These are phyloP conservation scores for Pherbina coryleti DNA, from an alignment of 2,888 invertebrate species.

Conservation along the genomic window DNA sequence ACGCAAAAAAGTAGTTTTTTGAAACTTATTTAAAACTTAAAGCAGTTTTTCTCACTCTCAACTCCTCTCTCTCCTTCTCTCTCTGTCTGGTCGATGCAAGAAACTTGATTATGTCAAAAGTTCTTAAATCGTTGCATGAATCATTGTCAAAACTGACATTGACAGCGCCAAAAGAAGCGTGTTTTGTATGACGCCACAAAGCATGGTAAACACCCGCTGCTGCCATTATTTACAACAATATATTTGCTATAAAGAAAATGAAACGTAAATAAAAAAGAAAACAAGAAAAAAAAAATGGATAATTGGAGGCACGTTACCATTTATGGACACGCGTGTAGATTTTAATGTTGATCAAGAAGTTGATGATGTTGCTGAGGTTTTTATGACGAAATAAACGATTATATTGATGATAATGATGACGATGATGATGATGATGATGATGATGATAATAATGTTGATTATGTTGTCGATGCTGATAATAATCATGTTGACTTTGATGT, in stretches of 20 bases:
- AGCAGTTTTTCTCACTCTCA: too few species aligned
- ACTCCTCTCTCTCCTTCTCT: too few species aligned
- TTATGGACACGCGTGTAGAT: not conserved
- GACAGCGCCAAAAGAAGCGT: conserved; percentile 21
- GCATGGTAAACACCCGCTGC: conserved; percentile 14
- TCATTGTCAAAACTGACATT: conserved; percentile 33
- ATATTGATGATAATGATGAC: not conserved
- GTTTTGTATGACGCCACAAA: conserved; percentile 6
- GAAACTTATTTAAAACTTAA: too few species aligned
- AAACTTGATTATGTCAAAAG: conserved; percentile 16
- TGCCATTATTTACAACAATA: not conserved
- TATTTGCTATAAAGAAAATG: not conserved
- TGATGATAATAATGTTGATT: not conserved
- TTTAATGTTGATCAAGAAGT: not conserved
- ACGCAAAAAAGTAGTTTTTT: not conserved
- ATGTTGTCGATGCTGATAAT: not conserved
- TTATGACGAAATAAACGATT: not conserved
- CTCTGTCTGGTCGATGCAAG: not conserved
- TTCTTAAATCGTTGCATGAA: conserved; percentile 13
- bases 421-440: not conserved
- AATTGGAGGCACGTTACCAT: conserved; percentile 8
- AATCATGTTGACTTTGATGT: not conserved
- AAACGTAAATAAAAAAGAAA: not conserved
- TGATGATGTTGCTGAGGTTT: not conserved
- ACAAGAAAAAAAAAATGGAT: too few species aligned